These are phyloP conservation scores for Pseudorhiza aurosa DNA, from an alignment of 30 jellyfish, hydroid and myxozoan species.

Conservation along the genomic window DNA sequence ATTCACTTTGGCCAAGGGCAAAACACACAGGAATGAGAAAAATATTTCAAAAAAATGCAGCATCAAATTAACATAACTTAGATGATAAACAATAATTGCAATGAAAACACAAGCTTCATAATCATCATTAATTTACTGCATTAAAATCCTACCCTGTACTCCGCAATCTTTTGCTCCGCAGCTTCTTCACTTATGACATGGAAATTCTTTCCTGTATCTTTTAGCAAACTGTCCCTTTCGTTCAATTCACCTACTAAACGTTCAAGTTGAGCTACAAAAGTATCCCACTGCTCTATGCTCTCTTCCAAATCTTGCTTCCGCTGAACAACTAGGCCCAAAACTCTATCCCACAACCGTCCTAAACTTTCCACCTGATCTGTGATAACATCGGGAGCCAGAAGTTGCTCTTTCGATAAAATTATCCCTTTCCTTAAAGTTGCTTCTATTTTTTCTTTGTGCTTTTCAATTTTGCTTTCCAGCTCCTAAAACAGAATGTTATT, in stretches of 20 bases:
- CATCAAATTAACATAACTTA: no score
- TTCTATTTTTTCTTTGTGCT: conserved; percentile 40
- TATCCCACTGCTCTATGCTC: conserved; percentile 48
- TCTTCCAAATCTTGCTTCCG: conserved; percentile 56
- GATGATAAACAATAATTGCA: no score
- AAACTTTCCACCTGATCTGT: conserved; percentile 52
- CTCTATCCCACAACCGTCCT: conserved; percentile 36
- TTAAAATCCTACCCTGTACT: conserved; percentile 40
- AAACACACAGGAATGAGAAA: no score
- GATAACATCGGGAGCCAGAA: conserved; percentile 61
- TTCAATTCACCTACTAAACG: conserved; percentile 55
- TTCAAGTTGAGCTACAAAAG: conserved; percentile 59
- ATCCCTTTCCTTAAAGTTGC: conserved; percentile 38
- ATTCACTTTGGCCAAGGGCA: no score
- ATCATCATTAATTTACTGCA: no score
- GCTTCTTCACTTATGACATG: conserved; percentile 48
- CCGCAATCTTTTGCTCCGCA: conserved; percentile 65
- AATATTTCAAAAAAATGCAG: no score
- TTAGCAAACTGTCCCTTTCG: conserved; percentile 54
- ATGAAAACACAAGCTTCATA: no score
- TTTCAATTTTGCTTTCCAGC: conserved; percentile 38
- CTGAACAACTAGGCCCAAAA: background rate
- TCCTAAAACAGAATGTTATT: conserved; percentile 50
- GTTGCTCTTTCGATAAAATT: conserved; percentile 13
- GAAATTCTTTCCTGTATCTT: conserved; percentile 21